phyloP scores from a whole-genome alignment of 2,113 vertebrate species.

The Colossoma macropomum region DNA sequence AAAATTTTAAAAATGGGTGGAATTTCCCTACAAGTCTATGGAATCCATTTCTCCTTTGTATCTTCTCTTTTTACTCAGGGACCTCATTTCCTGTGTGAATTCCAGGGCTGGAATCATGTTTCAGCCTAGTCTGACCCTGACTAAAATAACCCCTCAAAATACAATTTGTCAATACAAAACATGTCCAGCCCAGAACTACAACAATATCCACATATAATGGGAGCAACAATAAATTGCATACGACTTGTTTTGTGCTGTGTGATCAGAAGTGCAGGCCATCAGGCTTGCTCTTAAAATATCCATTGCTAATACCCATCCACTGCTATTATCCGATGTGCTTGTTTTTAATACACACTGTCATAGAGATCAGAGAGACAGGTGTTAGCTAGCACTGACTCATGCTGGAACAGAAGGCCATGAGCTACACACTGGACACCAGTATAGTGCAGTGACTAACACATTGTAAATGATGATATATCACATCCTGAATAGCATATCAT shows the following conservation, averaged over 20 bases:
- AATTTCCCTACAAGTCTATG: neutral
- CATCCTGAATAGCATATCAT: neutral
- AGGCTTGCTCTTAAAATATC: neutral
- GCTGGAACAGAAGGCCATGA: conserved; percentile 7
- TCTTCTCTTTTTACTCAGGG: neutral
- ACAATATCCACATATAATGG: conserved; percentile 8
- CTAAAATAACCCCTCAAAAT: conserved; percentile 37
- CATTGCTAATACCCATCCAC: neutral
- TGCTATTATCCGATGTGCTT: neutral
- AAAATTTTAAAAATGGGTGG: too few species aligned
- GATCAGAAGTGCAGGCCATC: neutral
- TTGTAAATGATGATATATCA: neutral
- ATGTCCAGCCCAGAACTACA: neutral
- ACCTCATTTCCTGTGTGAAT: conserved; percentile 46
- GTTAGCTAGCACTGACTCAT: conserved; percentile 27
- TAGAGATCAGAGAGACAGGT: conserved; percentile 1
- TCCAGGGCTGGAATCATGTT: conserved; percentile 28
- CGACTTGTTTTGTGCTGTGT: neutral
- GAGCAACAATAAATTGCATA: neutral
- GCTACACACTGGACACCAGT: neutral
- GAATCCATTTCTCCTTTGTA: neutral
- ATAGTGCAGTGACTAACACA: neutral
- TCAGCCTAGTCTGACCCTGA: conserved; percentile 11
- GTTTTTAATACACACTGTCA: conserved; percentile 15
- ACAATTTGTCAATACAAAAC: conserved; percentile 39